Evolutionary conservation across 2,113 vertebrate species (phyloP), one percentile per base, ranked within the genome.

Genomic region (Clarias magur): DNA sequence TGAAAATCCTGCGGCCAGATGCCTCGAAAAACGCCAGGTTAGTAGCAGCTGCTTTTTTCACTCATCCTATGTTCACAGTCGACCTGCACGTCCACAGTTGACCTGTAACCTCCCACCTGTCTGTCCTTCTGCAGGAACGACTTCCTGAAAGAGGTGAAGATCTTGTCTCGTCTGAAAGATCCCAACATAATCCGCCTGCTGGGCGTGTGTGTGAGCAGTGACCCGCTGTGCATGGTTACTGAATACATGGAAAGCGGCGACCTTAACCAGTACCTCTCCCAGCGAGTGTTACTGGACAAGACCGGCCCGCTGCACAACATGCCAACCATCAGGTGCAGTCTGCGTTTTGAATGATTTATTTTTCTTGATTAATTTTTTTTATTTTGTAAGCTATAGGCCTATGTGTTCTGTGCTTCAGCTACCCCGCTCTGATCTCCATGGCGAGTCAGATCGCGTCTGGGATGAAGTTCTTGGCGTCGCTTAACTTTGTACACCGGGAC

Each of bases 211-310:
- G 96, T 96, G 90, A 96, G 96, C 91, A 97, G 96, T 0, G 97
- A 98, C 80, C 97, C 97, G 0, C 95, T 97, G 38, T 98, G 96
- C 86, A 98, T 99, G 97, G 96, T 99, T 72, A 98, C 97, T 0
- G 97, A 99, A 88, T 99, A 97, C 94, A 99, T 99, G 97, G 97
- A 97, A 92, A 96, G 97, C 0, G 97, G 97, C 0, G 97, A 98
- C 93, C 94, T 99, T 59, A 97, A 99, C 93, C 97, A 98, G 92
- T 98, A 97, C 90, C 96, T 99, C 83, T 96, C 95, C 3, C 95
- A 96, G 23, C 92, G 96, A 53, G 95, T 95, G 88, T 94, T 97
- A 83, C 95, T 96, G 89, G 96, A 96, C 91, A 97, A 97, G 90
- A 92, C 92, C 0, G 95, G 94, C 0, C 93, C 93, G 25, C 90